Evolutionary conservation across 1,140 invertebrate genomes (phyloP).

Genomic region (Spodoptera litura): DNA sequence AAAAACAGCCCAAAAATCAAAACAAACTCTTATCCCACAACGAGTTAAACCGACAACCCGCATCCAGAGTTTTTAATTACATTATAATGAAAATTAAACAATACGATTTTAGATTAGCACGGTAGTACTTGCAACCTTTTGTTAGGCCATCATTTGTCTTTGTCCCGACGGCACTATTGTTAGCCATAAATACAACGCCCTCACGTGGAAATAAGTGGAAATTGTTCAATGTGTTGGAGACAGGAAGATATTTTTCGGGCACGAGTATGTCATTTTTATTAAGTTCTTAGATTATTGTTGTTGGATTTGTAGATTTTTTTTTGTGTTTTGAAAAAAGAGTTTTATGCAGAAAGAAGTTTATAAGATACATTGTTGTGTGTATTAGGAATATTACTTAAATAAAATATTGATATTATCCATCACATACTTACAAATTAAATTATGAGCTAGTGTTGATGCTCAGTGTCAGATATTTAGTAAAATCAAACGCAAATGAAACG

Average conservation of each 20-base stretch:
- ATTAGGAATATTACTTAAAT: no score
- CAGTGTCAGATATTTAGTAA: no score
- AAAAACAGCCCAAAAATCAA: no score
- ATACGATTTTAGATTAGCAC: constrained; percentile 7
- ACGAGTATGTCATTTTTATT: constrained; percentile 16
- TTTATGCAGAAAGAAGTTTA: no score
- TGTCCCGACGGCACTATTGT: constrained; percentile 60
- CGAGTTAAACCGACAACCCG: no score
- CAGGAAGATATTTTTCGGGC: constrained; percentile 34
- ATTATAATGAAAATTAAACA: not conserved
- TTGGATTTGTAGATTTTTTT: not conserved
- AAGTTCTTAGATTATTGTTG: not conserved
- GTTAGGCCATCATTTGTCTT: constrained; percentile 64
- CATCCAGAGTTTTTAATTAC: no score
- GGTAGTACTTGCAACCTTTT: constrained; percentile 58
- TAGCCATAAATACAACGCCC: constrained; percentile 59
- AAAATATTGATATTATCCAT: no score
- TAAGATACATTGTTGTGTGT: no score
- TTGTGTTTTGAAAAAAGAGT: not conserved
- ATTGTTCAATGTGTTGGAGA: constrained; percentile 47
- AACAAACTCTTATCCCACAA: no score
- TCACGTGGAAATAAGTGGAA: constrained; percentile 56
- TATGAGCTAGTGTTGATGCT: no score
- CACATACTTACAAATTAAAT: no score
- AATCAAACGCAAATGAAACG: no score